These are phyloP conservation scores for Drepana arcuata DNA, from an alignment of 1,140 invertebrate genomes.

Conservation along the genomic window DNA sequence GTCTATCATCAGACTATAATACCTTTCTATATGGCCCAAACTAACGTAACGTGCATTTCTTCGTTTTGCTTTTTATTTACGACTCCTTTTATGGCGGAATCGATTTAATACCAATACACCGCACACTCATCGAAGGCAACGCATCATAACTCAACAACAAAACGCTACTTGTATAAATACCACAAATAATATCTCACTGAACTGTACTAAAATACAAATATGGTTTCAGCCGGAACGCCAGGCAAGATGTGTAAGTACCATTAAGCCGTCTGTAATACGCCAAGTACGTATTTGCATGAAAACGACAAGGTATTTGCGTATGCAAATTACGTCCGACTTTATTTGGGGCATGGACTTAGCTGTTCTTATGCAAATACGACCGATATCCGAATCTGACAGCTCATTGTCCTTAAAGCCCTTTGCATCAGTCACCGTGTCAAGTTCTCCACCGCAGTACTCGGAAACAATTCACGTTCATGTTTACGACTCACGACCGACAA, in stretches of 20 bases:
- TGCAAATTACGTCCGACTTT: conserved; percentile 66
- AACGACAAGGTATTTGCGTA: conserved; percentile 63
- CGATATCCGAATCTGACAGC: conserved; percentile 25
- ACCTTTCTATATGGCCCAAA: too few species aligned
- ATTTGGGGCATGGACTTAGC: conserved; percentile 57
- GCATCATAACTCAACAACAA: too few species aligned
- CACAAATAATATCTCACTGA: too few species aligned
- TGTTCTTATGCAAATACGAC: conserved; percentile 53
- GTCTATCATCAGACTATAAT: too few species aligned
- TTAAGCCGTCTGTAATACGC: conserved; percentile 66
- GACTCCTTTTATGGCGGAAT: too few species aligned
- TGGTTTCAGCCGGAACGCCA: conserved; percentile 19
- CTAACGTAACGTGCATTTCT: too few species aligned
- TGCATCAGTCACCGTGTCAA: conserved; percentile 18
- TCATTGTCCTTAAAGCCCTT: conserved; percentile 23
- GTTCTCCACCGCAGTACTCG: conserved; percentile 18
- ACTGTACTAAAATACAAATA: too few species aligned
- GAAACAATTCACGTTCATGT: conserved; percentile 27
- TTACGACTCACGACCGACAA: conserved; percentile 20
- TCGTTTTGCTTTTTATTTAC: too few species aligned
- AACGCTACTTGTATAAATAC: too few species aligned
- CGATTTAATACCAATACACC: too few species aligned
- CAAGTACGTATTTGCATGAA: conserved; percentile 58
- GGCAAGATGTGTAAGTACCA: conserved; percentile 47
- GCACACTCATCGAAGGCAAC: too few species aligned